Evolutionary conservation across 1,140 invertebrate genomes (phyloP).

Genomic region (Diuraphis noxia): DNA sequence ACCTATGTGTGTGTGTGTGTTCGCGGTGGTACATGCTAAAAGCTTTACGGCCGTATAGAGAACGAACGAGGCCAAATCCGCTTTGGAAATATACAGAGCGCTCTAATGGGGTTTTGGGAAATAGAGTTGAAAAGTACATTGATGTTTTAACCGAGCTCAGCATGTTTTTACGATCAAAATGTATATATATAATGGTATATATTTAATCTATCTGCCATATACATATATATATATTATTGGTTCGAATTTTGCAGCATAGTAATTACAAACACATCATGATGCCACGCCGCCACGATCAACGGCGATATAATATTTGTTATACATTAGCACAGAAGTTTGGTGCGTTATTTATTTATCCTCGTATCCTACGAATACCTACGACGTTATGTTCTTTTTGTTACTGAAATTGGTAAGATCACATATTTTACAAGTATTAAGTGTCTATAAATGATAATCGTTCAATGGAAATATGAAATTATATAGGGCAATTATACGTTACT

Average conservation of each 20-base stretch:
- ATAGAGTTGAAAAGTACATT: constrained; percentile 48
- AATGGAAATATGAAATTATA: background rate
- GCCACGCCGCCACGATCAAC: too few relatives aligned
- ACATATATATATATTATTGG: too few relatives aligned
- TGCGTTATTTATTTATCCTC: too few relatives aligned
- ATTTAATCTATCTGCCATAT: background rate
- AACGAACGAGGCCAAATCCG: constrained; percentile 42
- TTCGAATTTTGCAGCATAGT: too few relatives aligned
- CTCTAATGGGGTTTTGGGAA: constrained; percentile 49
- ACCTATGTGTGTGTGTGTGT: background rate
- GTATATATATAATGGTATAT: background rate
- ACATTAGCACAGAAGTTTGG: too few relatives aligned
- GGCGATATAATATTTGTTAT: too few relatives aligned
- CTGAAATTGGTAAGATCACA: background rate
- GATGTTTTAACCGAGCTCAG: constrained; percentile 41
- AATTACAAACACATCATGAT: too few relatives aligned
- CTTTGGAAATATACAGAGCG: constrained; percentile 35
- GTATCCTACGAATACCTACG: background rate
- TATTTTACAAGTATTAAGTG: background rate
- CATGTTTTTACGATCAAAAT: constrained; percentile 1
- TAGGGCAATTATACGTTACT: background rate
- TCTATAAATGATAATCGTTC: background rate
- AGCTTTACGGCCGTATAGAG: constrained; percentile 28
- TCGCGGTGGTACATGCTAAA: constrained; percentile 17
- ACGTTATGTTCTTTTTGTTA: background rate